Conservation (phyloP, 30 jellyfish, hydroid and myxozoan genomes). For the Aurelia aurita complex sp. Pacific region DNA sequence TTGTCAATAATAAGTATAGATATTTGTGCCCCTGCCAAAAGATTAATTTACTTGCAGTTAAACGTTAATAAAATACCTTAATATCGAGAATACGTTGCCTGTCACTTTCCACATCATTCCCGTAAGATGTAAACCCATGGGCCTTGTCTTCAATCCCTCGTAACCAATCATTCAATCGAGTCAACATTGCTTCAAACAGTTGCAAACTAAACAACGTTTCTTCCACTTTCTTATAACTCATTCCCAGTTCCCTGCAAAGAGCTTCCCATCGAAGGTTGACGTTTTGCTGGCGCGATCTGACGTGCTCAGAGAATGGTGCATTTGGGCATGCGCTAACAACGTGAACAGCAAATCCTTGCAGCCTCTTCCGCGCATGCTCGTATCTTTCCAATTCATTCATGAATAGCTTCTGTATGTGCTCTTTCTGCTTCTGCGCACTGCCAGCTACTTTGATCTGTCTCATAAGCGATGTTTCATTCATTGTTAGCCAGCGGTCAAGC, state of each 20-base stretch:
- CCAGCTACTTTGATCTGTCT: slow-evolving; percentile 35
- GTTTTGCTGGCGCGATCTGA: slow-evolving; percentile 23
- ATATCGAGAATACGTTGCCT: slow-evolving; percentile 40
- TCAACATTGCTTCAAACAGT: slow-evolving; percentile 87
- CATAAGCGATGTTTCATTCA: slow-evolving; percentile 38
- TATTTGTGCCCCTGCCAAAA: no score
- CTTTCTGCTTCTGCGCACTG: slow-evolving; percentile 58
- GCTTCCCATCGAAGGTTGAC: slow-evolving; percentile 73
- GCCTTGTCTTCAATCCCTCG: slow-evolving; percentile 44
- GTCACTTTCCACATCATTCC: slow-evolving; percentile 54
- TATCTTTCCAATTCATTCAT: slow-evolving; percentile 62
- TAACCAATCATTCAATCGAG: slow-evolving; percentile 80
- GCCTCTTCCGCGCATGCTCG: slow-evolving; percentile 55
- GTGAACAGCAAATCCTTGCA: slow-evolving; percentile 67
- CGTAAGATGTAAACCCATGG: slow-evolving; percentile 12
- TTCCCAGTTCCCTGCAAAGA: slow-evolving; percentile 73
- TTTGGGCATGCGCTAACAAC: slow-evolving; percentile 81
- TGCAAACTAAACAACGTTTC: slow-evolving; percentile 80
- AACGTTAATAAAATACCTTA: slow-evolving; percentile 53
- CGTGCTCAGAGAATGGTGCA: slow-evolving; percentile 73
- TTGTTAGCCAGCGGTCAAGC: slow-evolving; percentile 52
- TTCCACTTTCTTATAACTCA: slow-evolving; percentile 62
- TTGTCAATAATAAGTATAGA: no score
- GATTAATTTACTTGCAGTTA: no score
- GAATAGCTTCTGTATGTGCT: slow-evolving; percentile 49